Evolutionary conservation across 1,140 invertebrate genomes (phyloP), one percentile per base, ranked within the genome.

Genomic region (Microplitis mediator): DNA sequence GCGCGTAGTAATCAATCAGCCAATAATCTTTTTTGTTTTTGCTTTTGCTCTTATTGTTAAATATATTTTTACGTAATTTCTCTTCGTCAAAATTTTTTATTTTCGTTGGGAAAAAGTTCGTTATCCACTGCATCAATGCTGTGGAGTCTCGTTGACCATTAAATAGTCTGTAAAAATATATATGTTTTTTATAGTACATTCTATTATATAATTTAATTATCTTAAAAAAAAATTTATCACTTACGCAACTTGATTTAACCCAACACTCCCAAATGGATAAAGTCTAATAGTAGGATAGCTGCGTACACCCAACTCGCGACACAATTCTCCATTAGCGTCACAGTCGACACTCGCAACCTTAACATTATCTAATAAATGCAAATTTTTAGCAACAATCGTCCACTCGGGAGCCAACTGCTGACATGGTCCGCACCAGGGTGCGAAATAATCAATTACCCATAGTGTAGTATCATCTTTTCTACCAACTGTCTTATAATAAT

Each of bases 1-100:
- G 92, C 4, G 92, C 91, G 83, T 90, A 94, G 82, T 92, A 95
- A 82, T 94, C 92, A 11, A 95, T 85, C 11, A 94, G 73, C 91
- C 92, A 93, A 77, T 90, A 65, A 4, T 84, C 81, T 13, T 82
- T 66, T 56, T 66, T 79, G 5, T 45, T 45, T 45, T 45, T 45
- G 8, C 39, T 45, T 45, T 45, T 45, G 39, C 39, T 45, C 8
- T 45, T 45, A 52, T 79, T 87, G 1, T 79, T 78, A 31, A 90
- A 74, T 16, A 91, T 83, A 14, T 86, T 70, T 13, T 82, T 78
- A 35, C 85, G 81, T 56, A 89, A 87, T 6, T 77, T 78, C 2
- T 75, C 74, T 54, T 78, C 78, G 74, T 79, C 82, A 1, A 91
- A 79, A 31, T 85, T 76, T 51, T 79, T 73, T 6, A 90, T 84